Base-by-base conservation (phyloP, 2,113 vertebrate genomes). In the Salvelinus sp. region DNA sequence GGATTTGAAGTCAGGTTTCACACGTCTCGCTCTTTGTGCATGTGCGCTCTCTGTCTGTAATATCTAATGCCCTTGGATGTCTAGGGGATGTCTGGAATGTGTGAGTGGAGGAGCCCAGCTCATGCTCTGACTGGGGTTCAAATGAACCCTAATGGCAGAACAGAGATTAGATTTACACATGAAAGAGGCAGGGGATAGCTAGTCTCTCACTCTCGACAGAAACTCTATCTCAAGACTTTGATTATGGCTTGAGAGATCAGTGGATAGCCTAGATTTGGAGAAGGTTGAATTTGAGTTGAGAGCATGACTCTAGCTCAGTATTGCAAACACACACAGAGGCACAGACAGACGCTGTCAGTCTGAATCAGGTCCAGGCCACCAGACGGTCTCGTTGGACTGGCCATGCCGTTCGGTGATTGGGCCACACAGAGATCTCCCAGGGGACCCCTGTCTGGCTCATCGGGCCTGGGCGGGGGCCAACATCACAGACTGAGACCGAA, bases 311-410 rank as follows among this genome's bases (percentile, higher is more conserved):
- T 27, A 18, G 25, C 38, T 2, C 12, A 79, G 38, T 44, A 10
- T 80, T 73, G 76, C 82, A 71, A 18, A 58, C 50, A 57, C 48
- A 71, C 48, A 71, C 22, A 65, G 22, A 28, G 1, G 14, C 62
- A 65, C 25, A 76, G 76, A 76, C 70, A 73, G 73, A 76, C 58
- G 58, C 76, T 66, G 64, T 82, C 79, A 79, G 70, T 70, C 76
- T 58, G 62, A 60, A 70, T 81, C 72, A 71, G 28, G 28, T 20
- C 63, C n/a, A 27, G 73, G 72, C 66, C 76, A 62, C 27, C 50
- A 65, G 72, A 72, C 44, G 62, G 63, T 58, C 69, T 76, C 60
- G 60, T 73, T 70, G 25, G 14, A 58, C 64, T 60, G 75, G 70
- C 9, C 3, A 60, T 27, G 57, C 73, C 75, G 74, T 70, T 80